A percentile compares a stretch with the other conserved stretches of the same genome.
Conservation (phyloP, 2,797 vertebrate species). For the Coracias cyanogaster region DNA sequence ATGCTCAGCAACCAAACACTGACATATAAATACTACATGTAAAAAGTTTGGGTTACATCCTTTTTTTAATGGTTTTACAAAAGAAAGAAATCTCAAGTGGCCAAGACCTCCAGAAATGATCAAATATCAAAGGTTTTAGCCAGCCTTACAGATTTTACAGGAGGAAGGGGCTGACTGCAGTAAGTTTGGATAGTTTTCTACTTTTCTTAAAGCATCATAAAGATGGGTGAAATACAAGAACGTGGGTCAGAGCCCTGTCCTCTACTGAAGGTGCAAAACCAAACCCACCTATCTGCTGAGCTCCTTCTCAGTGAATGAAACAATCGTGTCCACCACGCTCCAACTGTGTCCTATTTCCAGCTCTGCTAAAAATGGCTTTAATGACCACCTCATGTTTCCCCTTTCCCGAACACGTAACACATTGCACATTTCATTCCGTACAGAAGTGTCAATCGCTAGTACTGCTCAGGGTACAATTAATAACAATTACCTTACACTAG, state of each 20-base stretch:
- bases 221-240: not conserved
- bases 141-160: not conserved
- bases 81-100: not conserved
- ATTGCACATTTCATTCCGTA: not conserved
- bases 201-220: not conserved
- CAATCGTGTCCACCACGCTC: not conserved
- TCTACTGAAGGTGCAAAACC: not conserved
- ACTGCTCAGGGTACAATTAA: not conserved
- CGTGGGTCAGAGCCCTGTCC: not conserved
- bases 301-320: not conserved
- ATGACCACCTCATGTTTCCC: not conserved
- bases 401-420: not conserved
- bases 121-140: not conserved
- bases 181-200: not conserved
- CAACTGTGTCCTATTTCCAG: not conserved
- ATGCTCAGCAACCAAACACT: not conserved
- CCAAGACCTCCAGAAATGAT: not conserved
- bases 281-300: not conserved
- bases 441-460: not conserved
- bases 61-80: not conserved
- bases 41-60: not conserved
- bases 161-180: not conserved
- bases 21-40: fast-evolving
- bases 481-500: not conserved
- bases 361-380: constrained; percentile 20